Evolutionary conservation across 2,797 vertebrate species (phyloP).

Genomic region (Schizopygopsis malacanthus): DNA sequence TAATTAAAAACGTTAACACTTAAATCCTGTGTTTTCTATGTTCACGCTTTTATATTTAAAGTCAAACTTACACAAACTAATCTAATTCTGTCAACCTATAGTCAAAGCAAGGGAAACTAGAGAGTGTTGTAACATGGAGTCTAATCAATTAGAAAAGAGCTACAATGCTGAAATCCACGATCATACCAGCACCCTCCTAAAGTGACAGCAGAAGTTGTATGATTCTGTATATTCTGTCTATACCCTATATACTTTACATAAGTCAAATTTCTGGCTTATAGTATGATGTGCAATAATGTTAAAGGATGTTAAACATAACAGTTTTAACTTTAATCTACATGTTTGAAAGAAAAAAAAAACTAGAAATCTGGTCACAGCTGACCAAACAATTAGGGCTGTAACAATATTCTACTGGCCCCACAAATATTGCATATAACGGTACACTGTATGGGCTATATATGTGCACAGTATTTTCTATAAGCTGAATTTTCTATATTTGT

Average conservation of each 20-base stretch:
- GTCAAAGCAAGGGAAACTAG: background rate
- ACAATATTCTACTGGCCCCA: background rate
- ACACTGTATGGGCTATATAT: background rate
- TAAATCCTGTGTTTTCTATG: background rate
- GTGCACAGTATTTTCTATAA: background rate
- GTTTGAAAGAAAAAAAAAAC: background rate
- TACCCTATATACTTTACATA: background rate
- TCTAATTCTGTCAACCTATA: background rate
- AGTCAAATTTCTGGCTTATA: background rate
- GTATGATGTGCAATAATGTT: background rate
- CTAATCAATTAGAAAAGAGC: background rate
- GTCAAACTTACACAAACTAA: background rate
- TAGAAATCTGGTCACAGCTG: background rate
- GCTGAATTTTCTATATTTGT: background rate
- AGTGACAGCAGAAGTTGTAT: background rate
- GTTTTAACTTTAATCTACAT: background rate
- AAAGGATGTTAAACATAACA: background rate
- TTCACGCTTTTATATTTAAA: background rate
- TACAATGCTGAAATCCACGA: background rate
- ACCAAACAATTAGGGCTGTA: background rate
- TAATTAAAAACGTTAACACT: background rate
- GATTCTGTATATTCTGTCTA: background rate
- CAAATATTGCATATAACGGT: background rate
- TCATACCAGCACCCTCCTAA: background rate
- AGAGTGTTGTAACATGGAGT: background rate